Base-by-base conservation (phyloP, 1,140 invertebrate genomes). In the Sinella curviseta region DNA sequence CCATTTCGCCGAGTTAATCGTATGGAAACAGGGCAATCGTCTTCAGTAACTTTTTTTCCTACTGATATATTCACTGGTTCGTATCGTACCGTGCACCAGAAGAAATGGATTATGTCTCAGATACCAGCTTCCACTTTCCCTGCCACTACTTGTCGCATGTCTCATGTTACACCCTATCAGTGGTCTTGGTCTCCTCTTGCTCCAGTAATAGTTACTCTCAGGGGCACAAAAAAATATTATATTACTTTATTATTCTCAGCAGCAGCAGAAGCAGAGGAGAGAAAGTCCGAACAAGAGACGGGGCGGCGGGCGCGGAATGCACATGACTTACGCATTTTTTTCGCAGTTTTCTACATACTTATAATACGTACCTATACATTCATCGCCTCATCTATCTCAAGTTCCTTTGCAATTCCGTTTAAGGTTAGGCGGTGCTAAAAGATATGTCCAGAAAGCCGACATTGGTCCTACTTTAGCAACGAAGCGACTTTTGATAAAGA, bases 21-120 rank as follows among this genome's bases (percentile, higher is more conserved):
- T 60, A 60, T 60, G 55, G 55, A 60, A 60, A 60, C 55, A 60
- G 55, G 55, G 55, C 55, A 60, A 60, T 60, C 55, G 55, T 60
- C 55, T 60, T 24, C n/a, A 4, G 24, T 24, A n/a, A 17, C 24
- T 60, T 60, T 60, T 24, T 24, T 14, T 60, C 14, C 24, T 24
- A 12, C 4, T 24, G 3, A 14, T 4, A 60, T 17, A 60, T 4
- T 14, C n/a, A 14, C 12, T 12, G 12, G 12, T 60, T 60, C 3
- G 24, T 24, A 17, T 60, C 55, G 3, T 24, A 60, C 55, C 12
- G 24, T 24, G n/a, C 12, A 60, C 8, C 12, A 8, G 4, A 60
- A 12, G 4, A 48, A 8, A 8, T 48, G 4, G 4, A 17, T 48
- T 48, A 48, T 48, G 39, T 4, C 3, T 17, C 55, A 17, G 55